Base-by-base conservation (phyloP, 2,113 vertebrate species). In the Cisticola juncidis region DNA sequence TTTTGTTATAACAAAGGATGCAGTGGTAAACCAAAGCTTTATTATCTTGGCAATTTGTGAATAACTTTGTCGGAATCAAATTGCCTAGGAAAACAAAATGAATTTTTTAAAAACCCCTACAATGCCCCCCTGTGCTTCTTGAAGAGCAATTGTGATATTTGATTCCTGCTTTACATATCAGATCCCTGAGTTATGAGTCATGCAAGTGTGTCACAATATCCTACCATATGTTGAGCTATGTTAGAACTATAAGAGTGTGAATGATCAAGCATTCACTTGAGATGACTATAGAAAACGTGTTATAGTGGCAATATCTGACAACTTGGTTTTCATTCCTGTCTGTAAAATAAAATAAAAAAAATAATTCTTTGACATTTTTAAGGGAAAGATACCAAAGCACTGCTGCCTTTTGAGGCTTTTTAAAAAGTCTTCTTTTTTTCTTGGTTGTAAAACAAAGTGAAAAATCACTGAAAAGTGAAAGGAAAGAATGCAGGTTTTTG, bases 391-490 rank as follows among this genome's bases (percentile, higher is more conserved):
- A 44, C 48, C 33, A 54, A 81, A 81, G 2, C 2, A 5, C 6
- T 64, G 6, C 5, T 58, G 12, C 0, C 6, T 29, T 71, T 53
- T 0, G 0, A 62, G 29, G 6, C 0, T 5, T 73, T 78, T 45
- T 13, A 3, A 6, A 51, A 21, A 13, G 24, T 60, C 3, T 16
- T 53, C 8, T 33, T 68, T 48, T 35, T n/a, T 26, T 23, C 15
- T 24, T 5, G 10, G 2, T 33, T 69, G 19, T 35, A 77, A 48
- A 74, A 73, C 17, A 69, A 68, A 66, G 23, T 29, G 22, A 40
- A 74, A 84, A 72, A 48, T 45, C 23, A 48, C 25, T 64, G 44
- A 61, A 72, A 86, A 76, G 3, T 24, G 8, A 70, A 74, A 50
- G 23, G 8, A 8, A 61, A 40, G 10, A 57, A 84, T 72, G 77